Evolutionary conservation across 2,888 invertebrate species (phyloP).

Genomic region (Arrhopalites spinosus): DNA sequence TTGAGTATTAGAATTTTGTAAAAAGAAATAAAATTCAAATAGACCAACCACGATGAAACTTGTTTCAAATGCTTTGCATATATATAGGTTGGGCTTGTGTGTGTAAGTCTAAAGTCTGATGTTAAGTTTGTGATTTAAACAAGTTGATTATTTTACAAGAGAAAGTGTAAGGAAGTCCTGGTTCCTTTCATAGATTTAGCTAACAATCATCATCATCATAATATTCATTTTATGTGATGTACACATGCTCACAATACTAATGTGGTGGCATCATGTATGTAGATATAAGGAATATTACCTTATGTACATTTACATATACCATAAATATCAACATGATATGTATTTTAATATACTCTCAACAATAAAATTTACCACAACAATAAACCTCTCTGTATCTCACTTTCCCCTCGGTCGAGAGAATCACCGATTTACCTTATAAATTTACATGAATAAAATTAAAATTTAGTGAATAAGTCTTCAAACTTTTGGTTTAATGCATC

Average conservation of each 20-base stretch:
- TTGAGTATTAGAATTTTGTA: too few relatives aligned
- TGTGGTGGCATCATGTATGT: too few relatives aligned
- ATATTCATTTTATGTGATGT: background rate
- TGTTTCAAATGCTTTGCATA: too few relatives aligned
- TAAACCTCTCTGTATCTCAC: slow-evolving; percentile 30
- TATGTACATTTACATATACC: too few relatives aligned
- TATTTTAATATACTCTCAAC: too few relatives aligned
- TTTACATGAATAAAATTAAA: slow-evolving; percentile 32
- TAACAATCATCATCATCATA: background rate
- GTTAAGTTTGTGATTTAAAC: background rate
- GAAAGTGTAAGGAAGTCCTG: slow-evolving; percentile 23
- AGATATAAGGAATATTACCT: too few relatives aligned
- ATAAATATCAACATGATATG: too few relatives aligned
- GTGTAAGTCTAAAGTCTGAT: background rate
- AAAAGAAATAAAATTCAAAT: too few relatives aligned
- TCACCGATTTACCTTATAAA: slow-evolving; percentile 20
- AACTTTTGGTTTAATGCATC: slow-evolving; percentile 25
- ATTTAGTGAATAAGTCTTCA: slow-evolving; percentile 6
- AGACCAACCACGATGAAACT: too few relatives aligned
- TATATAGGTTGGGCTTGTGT: too few relatives aligned
- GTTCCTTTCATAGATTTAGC: background rate
- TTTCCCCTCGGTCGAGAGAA: slow-evolving; percentile 31
- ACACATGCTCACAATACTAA: background rate
- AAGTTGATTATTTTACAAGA: background rate
- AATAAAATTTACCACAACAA: slow-evolving; percentile 22